A percentile compares a stretch with the other conserved stretches of the same genome.
phyloP scores from a whole-genome alignment of 2,113 vertebrate species.

The Pavo muticus region DNA sequence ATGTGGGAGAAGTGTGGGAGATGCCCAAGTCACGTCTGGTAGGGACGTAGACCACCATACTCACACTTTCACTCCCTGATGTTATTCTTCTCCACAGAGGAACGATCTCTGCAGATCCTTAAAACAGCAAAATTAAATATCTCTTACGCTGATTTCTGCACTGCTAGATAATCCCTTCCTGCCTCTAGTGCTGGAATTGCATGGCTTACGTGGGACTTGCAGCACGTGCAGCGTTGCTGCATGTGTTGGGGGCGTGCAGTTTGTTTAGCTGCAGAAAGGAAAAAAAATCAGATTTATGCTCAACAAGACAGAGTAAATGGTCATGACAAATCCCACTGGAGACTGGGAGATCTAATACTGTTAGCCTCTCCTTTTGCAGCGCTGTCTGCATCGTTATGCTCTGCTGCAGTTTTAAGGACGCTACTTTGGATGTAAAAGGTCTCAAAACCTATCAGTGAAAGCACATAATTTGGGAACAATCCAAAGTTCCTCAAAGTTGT shows the following conservation, averaged over 20 bases:
- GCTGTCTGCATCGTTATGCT: rapidly evolving
- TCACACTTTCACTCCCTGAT: neutral
- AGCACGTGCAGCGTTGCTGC: neutral
- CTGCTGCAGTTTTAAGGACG: neutral
- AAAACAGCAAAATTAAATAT: conserved; percentile 6
- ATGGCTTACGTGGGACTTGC: neutral
- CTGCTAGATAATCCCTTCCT: neutral
- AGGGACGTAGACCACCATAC: rapidly evolving
- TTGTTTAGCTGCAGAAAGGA: neutral
- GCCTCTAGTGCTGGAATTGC: neutral
- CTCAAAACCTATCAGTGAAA: neutral
- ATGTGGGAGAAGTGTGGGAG: neutral
- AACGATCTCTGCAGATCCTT: conserved; percentile 13
- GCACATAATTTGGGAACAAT: neutral
- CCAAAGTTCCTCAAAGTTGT: neutral
- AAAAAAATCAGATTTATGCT: neutral
- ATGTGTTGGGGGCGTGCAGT: neutral
- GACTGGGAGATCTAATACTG: neutral
- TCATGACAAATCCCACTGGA: neutral
- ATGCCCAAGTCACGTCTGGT: neutral
- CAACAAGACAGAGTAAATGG: neutral
- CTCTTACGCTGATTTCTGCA: neutral
- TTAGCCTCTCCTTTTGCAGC: neutral
- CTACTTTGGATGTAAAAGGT: neutral
- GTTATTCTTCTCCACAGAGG: neutral